These are phyloP conservation scores for Thymelicus acteon DNA, from an alignment of 2,888 invertebrate species.

Conservation along the genomic window DNA sequence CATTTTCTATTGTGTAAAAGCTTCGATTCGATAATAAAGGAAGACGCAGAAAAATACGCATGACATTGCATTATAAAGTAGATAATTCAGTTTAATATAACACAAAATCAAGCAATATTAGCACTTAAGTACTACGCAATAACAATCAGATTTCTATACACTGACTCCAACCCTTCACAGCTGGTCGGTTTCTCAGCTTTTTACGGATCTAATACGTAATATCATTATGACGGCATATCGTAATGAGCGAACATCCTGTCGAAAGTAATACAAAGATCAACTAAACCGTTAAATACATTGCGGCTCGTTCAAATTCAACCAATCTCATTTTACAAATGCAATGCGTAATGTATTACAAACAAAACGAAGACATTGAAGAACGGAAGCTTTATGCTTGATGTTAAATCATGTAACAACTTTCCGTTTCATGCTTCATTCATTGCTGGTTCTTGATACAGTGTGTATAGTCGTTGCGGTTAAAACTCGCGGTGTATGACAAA, in stretches of 20 bases:
- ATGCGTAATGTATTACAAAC: conserved; percentile 27
- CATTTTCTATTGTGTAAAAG: neutral
- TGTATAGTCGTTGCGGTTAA: conserved; percentile 8
- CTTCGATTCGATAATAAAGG: conserved; percentile 11
- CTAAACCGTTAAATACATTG: conserved; percentile 10
- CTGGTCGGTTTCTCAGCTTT: conserved; percentile 48
- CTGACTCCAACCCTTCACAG: conserved; percentile 39
- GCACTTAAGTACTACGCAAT: neutral
- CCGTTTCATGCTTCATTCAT: conserved; percentile 33
- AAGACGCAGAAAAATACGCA: conserved; percentile 24
- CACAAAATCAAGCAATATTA: conserved; percentile 14
- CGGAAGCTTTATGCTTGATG: conserved; percentile 17
- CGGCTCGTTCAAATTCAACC: conserved; percentile 4
- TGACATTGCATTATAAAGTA: conserved; percentile 33
- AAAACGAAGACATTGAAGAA: conserved; percentile 22
- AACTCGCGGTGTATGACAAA: conserved; percentile 51
- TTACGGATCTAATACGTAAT: conserved; percentile 53
- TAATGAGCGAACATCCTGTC: conserved; percentile 48
- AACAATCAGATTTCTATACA: conserved; percentile 29
- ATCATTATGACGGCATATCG: conserved; percentile 47
- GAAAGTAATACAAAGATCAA: conserved; percentile 37
- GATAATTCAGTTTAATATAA: conserved; percentile 12
- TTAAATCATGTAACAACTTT: conserved; percentile 24
- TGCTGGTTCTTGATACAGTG: conserved; percentile 15
- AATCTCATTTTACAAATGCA: neutral